Evolutionary conservation across 2,888 invertebrate species (phyloP), one percentile per base, ranked within the genome.

Genomic region (Apotomis turbidana): DNA sequence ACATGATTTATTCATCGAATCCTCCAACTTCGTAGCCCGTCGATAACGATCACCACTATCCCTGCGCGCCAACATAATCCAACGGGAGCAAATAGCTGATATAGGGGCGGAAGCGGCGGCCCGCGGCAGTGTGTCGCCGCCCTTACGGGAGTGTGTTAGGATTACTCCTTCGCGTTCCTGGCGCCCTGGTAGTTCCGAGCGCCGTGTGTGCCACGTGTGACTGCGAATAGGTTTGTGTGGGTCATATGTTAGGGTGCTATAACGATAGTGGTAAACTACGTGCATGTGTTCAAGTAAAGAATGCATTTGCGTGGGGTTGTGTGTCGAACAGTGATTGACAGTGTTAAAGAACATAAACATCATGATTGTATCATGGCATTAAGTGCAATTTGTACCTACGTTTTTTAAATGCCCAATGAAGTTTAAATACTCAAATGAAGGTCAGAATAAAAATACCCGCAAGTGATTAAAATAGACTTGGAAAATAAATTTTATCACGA

Each of bases 111-210:
- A 49, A 51, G 58, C 52, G 51, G 51, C 49, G 41, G 59, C 55
- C 13, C 46, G 72, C 75, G 77, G 70, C 74, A 62, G 70, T 73
- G 59, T 59, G 72, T 8, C 72, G 68, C 72, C 72, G 2, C 49
- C 62, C 49, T 71, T 59, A 64, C 36, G 41, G 46, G 75, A 62
- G 63, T 38, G 36, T 68, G 66, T 57, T n/a, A 13, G 52, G 58
- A 38, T 57, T 55, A 27, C 75, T 74, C 68, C 52, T 58, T 12
- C 5, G 8, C 12, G 8, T 10, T 66, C 72, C 74, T 77, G 72
- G 10, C 15, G 12, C 62, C 76, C 78, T 78, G 73, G 76, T 78
- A 77, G 69, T 70, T 75, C 74, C 63, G 73, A 66, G 73, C 68
- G 69, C 54, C 59, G 57, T 72, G 74, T 72, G 76, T 75, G 75